Conservation (phyloP, 1,140 invertebrate species). For the Apis dorsata region DNA sequence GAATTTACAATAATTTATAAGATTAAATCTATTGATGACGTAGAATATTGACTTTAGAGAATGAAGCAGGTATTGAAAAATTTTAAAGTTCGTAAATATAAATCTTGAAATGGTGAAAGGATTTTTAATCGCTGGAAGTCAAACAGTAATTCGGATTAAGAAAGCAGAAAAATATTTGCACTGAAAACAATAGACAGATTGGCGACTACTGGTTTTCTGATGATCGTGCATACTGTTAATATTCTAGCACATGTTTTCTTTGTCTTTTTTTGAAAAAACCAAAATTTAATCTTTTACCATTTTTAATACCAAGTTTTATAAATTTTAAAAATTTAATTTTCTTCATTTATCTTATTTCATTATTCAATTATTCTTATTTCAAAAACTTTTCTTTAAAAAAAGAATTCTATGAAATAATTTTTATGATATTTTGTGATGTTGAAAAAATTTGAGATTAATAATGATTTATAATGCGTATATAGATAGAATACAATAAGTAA, state of each 20-base stretch:
- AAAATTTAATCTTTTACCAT: too few species aligned
- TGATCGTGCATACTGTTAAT: not conserved
- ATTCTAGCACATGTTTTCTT: not conserved
- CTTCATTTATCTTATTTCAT: too few species aligned
- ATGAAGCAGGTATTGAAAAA: not conserved
- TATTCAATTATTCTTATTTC: too few species aligned
- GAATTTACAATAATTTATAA: not conserved
- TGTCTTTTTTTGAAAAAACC: not conserved
- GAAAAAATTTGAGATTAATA: not conserved
- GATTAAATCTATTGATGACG: not conserved
- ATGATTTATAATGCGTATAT: not conserved
- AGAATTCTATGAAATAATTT: not conserved
- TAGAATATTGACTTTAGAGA: too few species aligned
- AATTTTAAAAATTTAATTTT: too few species aligned
- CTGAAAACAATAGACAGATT: conserved; percentile 36
- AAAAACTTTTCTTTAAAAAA: too few species aligned
- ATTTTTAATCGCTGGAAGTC: not conserved
- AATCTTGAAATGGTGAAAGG: not conserved
- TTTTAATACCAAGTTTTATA: too few species aligned
- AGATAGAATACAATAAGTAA: not conserved
- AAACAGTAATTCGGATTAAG: conserved; percentile 12
- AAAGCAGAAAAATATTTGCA: conserved; percentile 29
- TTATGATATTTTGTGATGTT: not conserved
- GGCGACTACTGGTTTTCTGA: not conserved
- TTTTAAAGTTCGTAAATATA: not conserved